These are phyloP conservation scores for Montipora cactus DNA, from an alignment of 64 coral and sea anemone genomes.

Conservation along the genomic window DNA sequence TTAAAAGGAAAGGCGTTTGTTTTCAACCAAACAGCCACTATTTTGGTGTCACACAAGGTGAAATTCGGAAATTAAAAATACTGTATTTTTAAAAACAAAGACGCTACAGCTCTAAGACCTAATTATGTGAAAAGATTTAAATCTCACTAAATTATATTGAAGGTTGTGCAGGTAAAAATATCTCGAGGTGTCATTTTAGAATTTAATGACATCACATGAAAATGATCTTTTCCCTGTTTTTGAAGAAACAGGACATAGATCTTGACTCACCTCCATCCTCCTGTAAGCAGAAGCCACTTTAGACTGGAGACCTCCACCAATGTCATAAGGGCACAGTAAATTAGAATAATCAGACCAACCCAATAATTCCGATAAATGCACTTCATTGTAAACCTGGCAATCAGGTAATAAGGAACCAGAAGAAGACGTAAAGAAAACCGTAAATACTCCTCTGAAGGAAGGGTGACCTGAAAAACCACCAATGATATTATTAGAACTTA, in stretches of 20 bases:
- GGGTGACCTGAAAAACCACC: neutral
- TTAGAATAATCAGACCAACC: conserved; percentile 57
- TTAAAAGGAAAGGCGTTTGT: too few relatives aligned
- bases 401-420: conserved; percentile 84
- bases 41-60: too few relatives aligned
- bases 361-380: conserved; percentile 71
- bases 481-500: neutral
- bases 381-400: conserved; percentile 77
- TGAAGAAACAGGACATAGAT: neutral
- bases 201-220: too few relatives aligned
- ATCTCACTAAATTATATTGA: too few relatives aligned
- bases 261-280: conserved; percentile 87
- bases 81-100: too few relatives aligned
- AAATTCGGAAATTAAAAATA: too few relatives aligned
- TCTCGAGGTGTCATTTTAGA: too few relatives aligned
- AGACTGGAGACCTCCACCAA: conserved; percentile 48
- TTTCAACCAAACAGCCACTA: too few relatives aligned
- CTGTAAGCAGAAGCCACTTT: conserved; percentile 71
- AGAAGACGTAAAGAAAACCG: conserved; percentile 64
- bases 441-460: conserved; percentile 71
- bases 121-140: too few relatives aligned
- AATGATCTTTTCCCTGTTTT: neutral
- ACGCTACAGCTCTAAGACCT: too few relatives aligned
- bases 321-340: conserved; percentile 75
- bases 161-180: too few relatives aligned